Evolutionary conservation across 2,888 invertebrate species (phyloP).

Genomic region (Dendrolimus houi): DNA sequence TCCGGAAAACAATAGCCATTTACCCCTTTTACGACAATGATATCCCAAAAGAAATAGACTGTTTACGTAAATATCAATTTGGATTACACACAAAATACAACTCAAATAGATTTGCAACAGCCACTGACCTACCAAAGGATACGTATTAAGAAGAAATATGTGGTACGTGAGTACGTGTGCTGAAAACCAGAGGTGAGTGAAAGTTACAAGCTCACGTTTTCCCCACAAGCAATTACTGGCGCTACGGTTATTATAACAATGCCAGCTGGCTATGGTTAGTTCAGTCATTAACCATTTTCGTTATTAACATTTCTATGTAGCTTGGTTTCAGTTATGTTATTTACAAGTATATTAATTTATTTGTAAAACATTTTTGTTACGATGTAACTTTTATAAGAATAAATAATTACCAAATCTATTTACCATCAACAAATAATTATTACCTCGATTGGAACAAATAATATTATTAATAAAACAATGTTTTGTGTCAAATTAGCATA

Average conservation of each 20-base stretch:
- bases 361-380: no score
- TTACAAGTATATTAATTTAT: background rate
- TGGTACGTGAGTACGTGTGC: conserved; percentile 37
- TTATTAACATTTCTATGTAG: conserved; percentile 5
- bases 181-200: conserved; percentile 30
- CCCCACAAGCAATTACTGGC: conserved; percentile 6
- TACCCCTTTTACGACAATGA: background rate
- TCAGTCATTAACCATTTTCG: conserved; percentile 3
- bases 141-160: conserved; percentile 51
- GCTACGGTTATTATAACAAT: background rate
- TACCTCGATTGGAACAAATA: no score
- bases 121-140: conserved; percentile 23
- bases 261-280: background rate
- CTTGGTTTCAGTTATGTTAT: conserved; percentile 4
- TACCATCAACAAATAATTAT: no score
- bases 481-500: no score
- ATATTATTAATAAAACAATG: no score
- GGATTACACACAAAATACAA: conserved; percentile 26
- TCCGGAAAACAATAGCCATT: background rate
- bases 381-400: no score
- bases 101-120: conserved; percentile 29
- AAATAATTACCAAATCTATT: no score
- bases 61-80: conserved; percentile 39
- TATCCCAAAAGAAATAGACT: conserved; percentile 15
- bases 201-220: conserved; percentile 20